phyloP scores from a whole-genome alignment of 2,113 vertebrate genomes.

The Alligator sinensis region DNA sequence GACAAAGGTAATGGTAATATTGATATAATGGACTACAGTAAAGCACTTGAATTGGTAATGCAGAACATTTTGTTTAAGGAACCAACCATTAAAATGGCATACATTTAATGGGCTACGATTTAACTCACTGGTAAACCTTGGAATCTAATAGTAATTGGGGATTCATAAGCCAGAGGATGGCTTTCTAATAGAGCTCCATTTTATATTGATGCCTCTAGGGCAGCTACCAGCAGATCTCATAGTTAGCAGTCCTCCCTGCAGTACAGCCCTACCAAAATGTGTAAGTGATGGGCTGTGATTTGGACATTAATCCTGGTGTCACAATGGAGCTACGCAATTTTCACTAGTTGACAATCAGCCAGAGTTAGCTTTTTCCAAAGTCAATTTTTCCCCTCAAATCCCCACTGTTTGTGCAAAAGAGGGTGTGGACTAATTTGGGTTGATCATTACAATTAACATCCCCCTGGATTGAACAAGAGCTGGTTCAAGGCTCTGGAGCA shows the following conservation, averaged over 20 bases:
- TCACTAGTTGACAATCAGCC: background rate
- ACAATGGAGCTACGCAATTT: background rate
- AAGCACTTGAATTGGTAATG: background rate
- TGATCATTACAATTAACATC: background rate
- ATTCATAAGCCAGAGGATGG: too few species aligned
- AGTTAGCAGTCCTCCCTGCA: background rate
- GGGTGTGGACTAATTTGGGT: background rate
- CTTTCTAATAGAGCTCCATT: too few species aligned
- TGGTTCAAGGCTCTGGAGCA: too few species aligned
- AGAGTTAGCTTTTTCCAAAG: background rate
- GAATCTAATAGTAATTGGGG: too few species aligned
- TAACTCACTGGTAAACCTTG: too few species aligned
- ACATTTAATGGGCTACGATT: too few species aligned
- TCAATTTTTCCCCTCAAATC: background rate
- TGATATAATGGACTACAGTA: constrained; percentile 35
- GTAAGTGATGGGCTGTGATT: background rate
- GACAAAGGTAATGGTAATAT: constrained; percentile 55
- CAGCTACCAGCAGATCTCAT: background rate
- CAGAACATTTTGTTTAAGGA: constrained; percentile 39
- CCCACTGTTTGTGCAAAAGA: background rate
- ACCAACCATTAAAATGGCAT: background rate
- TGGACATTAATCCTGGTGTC: background rate
- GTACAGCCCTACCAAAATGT: background rate
- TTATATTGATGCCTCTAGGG: background rate
- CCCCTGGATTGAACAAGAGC: too few species aligned